A percentile compares a stretch with the other conserved stretches of the same genome.
phyloP scores from a whole-genome alignment of 2,113 vertebrate genomes.

The Vidua chalybeata region DNA sequence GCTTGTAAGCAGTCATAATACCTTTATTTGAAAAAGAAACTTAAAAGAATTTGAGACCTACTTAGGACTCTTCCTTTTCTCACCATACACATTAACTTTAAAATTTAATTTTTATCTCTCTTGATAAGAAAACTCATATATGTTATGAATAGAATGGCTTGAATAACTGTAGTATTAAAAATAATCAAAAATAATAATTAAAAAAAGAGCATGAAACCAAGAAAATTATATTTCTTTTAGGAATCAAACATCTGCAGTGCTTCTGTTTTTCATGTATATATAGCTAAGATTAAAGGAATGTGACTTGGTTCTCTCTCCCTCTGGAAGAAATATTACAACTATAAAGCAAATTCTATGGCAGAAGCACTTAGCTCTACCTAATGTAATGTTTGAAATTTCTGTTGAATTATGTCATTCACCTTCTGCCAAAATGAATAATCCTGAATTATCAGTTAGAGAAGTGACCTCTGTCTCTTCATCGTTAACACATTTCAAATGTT shows the following conservation, averaged over 20 bases:
- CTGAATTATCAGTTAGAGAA: neutral
- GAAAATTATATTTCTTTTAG: neutral
- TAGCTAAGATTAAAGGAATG: neutral
- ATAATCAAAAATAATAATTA: neutral
- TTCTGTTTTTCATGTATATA: neutral
- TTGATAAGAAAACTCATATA: neutral
- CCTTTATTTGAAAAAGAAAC: neutral
- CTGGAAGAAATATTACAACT: neutral
- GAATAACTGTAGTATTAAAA: neutral
- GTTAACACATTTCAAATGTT: neutral
- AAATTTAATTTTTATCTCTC: neutral
- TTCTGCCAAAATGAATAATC: neutral
- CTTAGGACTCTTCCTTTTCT: no score
- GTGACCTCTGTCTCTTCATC: neutral
- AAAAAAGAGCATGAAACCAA: fast-evolving
- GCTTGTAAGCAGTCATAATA: neutral
- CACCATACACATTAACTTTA: no score
- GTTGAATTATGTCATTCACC: neutral
- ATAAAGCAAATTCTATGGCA: neutral
- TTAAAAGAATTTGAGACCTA: neutral
- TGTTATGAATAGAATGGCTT: neutral
- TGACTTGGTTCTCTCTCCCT: neutral
- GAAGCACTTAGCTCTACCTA: neutral
- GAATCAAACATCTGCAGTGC: neutral
- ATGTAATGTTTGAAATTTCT: neutral